Evolutionary conservation across 2,888 invertebrate genomes (phyloP), one percentile per base, ranked within the genome.

Genomic region (Abrostola triplasia): DNA sequence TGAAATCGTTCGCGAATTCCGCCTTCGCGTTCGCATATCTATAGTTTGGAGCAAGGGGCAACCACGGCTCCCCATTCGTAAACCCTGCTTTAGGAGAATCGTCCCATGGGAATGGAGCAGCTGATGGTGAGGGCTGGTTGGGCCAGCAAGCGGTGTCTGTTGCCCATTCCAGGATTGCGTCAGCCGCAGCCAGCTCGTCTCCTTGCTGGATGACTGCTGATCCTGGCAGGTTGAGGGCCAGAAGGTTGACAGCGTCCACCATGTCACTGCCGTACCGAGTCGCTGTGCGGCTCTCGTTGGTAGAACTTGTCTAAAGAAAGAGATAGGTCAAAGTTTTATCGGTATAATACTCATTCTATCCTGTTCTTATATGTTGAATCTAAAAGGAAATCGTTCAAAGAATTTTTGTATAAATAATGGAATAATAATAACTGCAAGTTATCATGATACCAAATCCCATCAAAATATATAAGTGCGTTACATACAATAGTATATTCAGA

Each of bases 171-270:
- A 95, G 83, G 94, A 96, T 96, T 92, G 96, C 86, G 62, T 94
- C 94, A 0, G 90, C 90, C 0, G 87, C 84, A 0, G 96, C 97
- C 1, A 97, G 95, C 81, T 97, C 97, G 76, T 97, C 97, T 10
- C 97, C 98, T 86, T 98, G 97, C 84, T 98, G 98, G 35, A 97
- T 96, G 36, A 98, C 93, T 0, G 96, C 95, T 0, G 97, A 96
- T 35, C 98, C 98, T 0, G 98, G 97, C 36, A 98, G 89, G 0
- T 96, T 91, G 44, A 97, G 90, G 5, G 96, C 92, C 53, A 98
- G 88, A 76, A 97, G 96, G 86, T 97, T 97, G 36, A 97, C 86
- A 0, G 96, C 95, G 70, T 97, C 97, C 0, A 96, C 95, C 78
- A 96, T 95, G 61, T 96, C 95, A 0, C 87, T 88, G 1, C 97